These are phyloP conservation scores for Allobates femoralis DNA, from an alignment of 2,797 vertebrate species.

Conservation along the genomic window DNA sequence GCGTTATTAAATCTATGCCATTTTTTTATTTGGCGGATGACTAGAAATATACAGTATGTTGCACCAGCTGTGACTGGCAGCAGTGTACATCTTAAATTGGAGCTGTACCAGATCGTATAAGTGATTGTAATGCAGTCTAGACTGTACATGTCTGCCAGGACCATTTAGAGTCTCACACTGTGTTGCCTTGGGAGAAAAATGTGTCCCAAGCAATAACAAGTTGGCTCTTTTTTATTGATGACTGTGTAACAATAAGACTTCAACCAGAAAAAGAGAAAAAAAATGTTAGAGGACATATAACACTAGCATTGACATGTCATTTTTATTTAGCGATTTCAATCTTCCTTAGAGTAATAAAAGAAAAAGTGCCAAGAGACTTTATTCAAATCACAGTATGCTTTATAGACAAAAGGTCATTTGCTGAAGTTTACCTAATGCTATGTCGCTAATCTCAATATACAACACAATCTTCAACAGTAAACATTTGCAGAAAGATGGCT, in stretches of 20 bases:
- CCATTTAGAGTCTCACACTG: slow-evolving; percentile 49
- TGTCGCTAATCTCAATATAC: slow-evolving; percentile 26
- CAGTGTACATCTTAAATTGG: slow-evolving; percentile 25
- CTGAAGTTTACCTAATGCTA: slow-evolving; percentile 1
- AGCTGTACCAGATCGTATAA: slow-evolving; percentile 35
- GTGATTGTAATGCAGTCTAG: slow-evolving; percentile 45
- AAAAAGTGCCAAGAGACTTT: slow-evolving; percentile 7
- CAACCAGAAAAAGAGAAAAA: slow-evolving; percentile 18
- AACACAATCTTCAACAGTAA: slow-evolving; percentile 23
- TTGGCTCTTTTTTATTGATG: slow-evolving; percentile 55
- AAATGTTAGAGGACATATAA: slow-evolving; percentile 12
- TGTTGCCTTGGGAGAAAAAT: slow-evolving; percentile 57
- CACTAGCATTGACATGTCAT: slow-evolving; percentile 28
- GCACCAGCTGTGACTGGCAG: slow-evolving; percentile 21
- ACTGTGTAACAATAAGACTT: slow-evolving; percentile 45
- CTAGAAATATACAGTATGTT: neutral
- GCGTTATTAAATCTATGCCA: neutral
- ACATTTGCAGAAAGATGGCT: slow-evolving; percentile 16
- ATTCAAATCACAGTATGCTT: neutral
- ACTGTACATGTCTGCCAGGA: slow-evolving; percentile 54
- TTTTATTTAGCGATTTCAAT: slow-evolving; percentile 41
- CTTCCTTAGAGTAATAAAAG: slow-evolving; percentile 12
- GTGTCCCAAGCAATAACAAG: slow-evolving; percentile 51
- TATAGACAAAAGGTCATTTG: slow-evolving; percentile 27
- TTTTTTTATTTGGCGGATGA: neutral